Base-by-base conservation (phyloP, 2,797 vertebrate genomes). In the Anabas testudineus region DNA sequence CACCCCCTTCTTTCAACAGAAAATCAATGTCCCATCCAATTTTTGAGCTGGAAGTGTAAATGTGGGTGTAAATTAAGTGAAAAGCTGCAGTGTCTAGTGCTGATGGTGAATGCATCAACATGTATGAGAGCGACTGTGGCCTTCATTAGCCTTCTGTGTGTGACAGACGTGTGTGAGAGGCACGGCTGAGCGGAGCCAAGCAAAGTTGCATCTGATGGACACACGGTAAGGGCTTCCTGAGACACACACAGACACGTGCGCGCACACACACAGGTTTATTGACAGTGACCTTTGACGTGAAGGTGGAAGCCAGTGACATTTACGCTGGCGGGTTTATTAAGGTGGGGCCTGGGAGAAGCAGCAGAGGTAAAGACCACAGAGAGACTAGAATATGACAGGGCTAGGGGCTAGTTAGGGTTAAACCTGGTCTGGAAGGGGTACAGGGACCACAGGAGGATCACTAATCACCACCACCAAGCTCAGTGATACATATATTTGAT, bases 241-340 rank as follows among this genome's bases (percentile, higher is more conserved):
- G 49, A 82, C 66, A 61, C 75, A 77, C 80, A 75, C 21, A 47
- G 71, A 39, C 60, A 71, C 59, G 41, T 56, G 41, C 72, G 67
- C 51, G 49, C 60, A 51, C 49, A 62, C 67, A 80, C 84, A 85
- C 82, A 84, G 68, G 83, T 88, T 91, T 93, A 92, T 92, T 92
- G 90, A 93, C 92, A 89, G 90, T 90, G 90, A 93, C 91, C 92
- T 93, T 93, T 93, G 92, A 93, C 88, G 90, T 86, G 87, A 90
- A 93, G 88, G 90, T 92, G 88, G 90, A 92, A 93, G 90, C 87
- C 90, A 90, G 87, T 93, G 92, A 92, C 92, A 93, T 93, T 92
- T 93, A 92, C 87, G 88, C 91, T 88, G 87, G 85, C 48, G 81
- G 88, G 89, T 91, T 92, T 92, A 92, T 93, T 93, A 93, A 90